phyloP scores from a whole-genome alignment of 2,113 vertebrate genomes.

The Megaptera novaeangliae region DNA sequence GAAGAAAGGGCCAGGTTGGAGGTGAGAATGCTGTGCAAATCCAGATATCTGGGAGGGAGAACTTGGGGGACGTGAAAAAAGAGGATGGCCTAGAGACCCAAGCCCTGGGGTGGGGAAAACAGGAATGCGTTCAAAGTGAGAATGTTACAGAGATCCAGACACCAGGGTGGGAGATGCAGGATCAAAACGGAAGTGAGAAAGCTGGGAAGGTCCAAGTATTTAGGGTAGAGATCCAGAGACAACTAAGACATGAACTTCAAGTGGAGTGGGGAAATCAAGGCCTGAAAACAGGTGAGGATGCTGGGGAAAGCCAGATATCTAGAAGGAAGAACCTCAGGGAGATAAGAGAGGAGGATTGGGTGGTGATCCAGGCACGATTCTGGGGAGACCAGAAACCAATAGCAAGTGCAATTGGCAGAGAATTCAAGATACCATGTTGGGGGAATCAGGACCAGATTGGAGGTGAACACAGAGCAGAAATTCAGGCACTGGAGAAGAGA shows the following conservation, averaged over 20 bases:
- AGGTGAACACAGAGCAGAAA: not conserved
- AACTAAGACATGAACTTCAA: not conserved
- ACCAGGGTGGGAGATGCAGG: not conserved
- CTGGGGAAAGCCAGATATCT: not conserved
- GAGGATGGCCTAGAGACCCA: not conserved
- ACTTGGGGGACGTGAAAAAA: not conserved
- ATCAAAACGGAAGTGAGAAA: not conserved
- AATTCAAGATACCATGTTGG: not conserved
- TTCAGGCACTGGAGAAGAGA: not conserved
- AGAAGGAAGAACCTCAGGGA: not conserved
- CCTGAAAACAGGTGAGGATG: not conserved
- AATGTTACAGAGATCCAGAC: not conserved
- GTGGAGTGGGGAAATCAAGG: not conserved
- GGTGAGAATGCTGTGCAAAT: not conserved
- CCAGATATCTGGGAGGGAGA: not conserved
- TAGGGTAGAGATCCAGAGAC: not conserved
- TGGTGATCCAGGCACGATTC: constrained; percentile 23
- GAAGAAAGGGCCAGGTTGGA: not conserved
- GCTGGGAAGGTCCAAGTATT: not conserved
- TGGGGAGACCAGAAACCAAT: constrained; percentile 1
- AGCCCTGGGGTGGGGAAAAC: not conserved
- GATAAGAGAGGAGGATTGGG: constrained; percentile 62
- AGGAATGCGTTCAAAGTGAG: not conserved
- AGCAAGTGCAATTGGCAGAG: not conserved
- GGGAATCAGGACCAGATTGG: not conserved